A percentile compares a stretch with the other conserved stretches of the same genome.
Evolutionary conservation across 2,113 vertebrate species (phyloP).

Genomic region (Sarotherodon lohbergeri): DNA sequence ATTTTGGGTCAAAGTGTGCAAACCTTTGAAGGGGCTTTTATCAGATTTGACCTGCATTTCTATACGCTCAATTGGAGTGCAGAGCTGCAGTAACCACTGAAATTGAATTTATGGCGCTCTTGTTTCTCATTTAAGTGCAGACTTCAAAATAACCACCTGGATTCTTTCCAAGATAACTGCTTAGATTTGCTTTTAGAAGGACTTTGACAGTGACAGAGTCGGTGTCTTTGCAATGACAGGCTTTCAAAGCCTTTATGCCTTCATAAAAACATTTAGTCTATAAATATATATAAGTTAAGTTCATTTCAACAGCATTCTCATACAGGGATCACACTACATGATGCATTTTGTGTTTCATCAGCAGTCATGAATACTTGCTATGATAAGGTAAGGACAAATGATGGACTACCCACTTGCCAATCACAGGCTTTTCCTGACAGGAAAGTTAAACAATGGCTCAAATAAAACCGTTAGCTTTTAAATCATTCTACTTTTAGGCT

Average conservation of each 20-base stretch:
- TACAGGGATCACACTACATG: background rate
- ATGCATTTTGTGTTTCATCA: background rate
- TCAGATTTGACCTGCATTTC: background rate
- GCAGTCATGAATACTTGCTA: background rate
- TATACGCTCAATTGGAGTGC: background rate
- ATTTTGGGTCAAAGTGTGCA: background rate
- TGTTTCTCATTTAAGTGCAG: background rate
- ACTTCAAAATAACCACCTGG: background rate
- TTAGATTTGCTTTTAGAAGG: background rate
- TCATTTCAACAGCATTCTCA: background rate
- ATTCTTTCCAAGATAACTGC: background rate
- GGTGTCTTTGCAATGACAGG: background rate
- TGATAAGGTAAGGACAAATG: background rate
- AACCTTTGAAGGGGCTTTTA: background rate
- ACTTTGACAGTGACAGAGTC: background rate
- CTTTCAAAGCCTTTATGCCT: background rate
- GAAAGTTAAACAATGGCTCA: background rate
- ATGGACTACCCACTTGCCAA: background rate
- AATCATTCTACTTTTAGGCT: background rate
- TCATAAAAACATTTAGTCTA: background rate
- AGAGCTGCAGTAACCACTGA: background rate
- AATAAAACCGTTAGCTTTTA: rapidly evolving
- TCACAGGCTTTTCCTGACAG: background rate
- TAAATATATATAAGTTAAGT: background rate
- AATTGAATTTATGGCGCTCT: background rate